Evolutionary conservation across 2,888 invertebrate genomes (phyloP).

Genomic region (Hoplodrina blanda): DNA sequence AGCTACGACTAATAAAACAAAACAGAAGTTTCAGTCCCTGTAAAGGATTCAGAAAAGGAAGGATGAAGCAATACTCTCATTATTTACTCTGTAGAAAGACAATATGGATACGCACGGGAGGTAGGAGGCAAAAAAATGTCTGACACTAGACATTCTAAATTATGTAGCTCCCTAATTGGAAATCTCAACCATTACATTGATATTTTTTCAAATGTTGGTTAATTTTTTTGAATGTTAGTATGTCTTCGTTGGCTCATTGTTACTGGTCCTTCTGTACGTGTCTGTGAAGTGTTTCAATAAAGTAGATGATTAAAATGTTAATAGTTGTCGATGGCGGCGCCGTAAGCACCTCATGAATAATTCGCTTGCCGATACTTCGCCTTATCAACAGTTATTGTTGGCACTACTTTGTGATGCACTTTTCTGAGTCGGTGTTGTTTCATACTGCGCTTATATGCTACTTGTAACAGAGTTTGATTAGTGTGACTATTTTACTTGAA

Average conservation of each 20-base stretch:
- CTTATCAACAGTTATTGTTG: conserved; percentile 54
- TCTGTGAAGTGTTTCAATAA: conserved; percentile 41
- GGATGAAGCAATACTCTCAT: neutral
- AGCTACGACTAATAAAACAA: neutral
- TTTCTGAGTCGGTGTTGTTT: neutral
- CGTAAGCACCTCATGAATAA: conserved; percentile 62
- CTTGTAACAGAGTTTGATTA: neutral
- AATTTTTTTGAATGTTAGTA: neutral
- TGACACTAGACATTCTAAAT: neutral
- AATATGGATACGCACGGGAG: neutral
- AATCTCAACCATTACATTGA: neutral
- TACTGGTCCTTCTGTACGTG: conserved; percentile 27
- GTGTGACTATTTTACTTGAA: neutral
- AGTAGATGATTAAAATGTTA: conserved; percentile 72
- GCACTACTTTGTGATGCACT: conserved; percentile 30
- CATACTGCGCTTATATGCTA: neutral
- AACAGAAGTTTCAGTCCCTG: conserved; percentile 18
- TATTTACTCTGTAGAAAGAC: neutral
- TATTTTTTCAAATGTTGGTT: neutral
- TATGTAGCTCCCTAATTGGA: neutral
- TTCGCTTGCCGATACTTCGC: conserved; percentile 49
- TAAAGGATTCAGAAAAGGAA: neutral
- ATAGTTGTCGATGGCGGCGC: conserved; percentile 62
- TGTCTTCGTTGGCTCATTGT: no score
- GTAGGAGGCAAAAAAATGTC: neutral